A percentile compares a stretch with the other conserved stretches of the same genome.
Conservation (phyloP, 1,140 invertebrate genomes). For the Choristoneura fumiferana region DNA sequence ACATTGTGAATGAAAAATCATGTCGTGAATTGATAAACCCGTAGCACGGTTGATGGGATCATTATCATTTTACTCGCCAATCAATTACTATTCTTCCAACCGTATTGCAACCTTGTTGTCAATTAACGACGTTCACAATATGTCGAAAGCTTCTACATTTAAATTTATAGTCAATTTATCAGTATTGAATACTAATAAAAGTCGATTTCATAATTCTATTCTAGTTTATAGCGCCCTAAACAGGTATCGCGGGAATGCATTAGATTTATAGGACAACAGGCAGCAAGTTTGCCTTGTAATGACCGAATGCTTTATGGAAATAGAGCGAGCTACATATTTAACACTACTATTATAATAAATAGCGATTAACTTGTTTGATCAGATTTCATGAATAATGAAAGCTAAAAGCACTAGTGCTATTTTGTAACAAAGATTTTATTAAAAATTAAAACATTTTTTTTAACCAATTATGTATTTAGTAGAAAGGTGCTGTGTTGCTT, state of each 20-base stretch:
- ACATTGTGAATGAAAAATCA: slow-evolving; percentile 33
- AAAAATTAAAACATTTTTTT: no score
- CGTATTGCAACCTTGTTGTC: slow-evolving; percentile 12
- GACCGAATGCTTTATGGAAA: slow-evolving; percentile 39
- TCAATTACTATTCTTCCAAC: slow-evolving; percentile 23
- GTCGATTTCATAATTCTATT: slow-evolving; percentile 12
- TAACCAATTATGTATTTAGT: no score
- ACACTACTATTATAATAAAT: slow-evolving; percentile 20
- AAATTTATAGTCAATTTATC: slow-evolving; percentile 12
- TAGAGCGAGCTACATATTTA: slow-evolving; percentile 24
- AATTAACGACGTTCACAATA: slow-evolving; percentile 15
- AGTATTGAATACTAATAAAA: slow-evolving; percentile 18
- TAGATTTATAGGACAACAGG: slow-evolving; percentile 21
- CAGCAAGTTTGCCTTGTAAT: slow-evolving; percentile 44
- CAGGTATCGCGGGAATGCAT: slow-evolving; percentile 8
- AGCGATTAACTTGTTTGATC: background rate
- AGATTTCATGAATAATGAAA: slow-evolving; percentile 2
- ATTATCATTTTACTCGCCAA: slow-evolving; percentile 24
- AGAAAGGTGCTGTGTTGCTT: no score
- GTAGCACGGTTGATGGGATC: slow-evolving; percentile 24
- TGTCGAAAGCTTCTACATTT: slow-evolving; percentile 12
- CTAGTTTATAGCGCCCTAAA: slow-evolving; percentile 14
- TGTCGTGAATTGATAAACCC: slow-evolving; percentile 13
- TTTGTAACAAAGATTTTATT: no score
- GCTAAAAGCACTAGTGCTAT: slow-evolving; percentile 4